Evolutionary conservation across 23 tunicate species (phyloP), one percentile per base, ranked within the genome.

Genomic region (Ascidia mentula): DNA sequence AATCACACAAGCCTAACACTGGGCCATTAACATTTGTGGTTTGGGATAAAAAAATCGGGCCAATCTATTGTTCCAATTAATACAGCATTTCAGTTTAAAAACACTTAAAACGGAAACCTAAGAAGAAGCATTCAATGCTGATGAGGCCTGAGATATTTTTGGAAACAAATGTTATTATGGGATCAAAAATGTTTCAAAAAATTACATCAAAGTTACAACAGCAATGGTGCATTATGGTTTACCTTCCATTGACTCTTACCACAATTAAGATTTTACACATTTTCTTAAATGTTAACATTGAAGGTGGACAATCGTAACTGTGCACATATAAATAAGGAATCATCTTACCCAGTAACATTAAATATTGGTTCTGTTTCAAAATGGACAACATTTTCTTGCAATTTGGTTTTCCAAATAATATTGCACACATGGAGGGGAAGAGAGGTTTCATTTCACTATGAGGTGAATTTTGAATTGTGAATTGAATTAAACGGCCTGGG

Each of bases 331-430:
- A n/a, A n/a, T n/a, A n/a, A n/a, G n/a, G n/a, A n/a, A n/a, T n/a
- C 38, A 4, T 34, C 81, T 71, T 75, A 73, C 95, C 95, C 34
- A 89, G 8, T 38, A 89, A 61, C 13, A 87, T 15, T 22, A 89
- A 22, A 20, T 83, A 75, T 31, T 75, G 83, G 77, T 91, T 85
- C 32, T 86, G 86, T 33, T 85, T 85, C 13, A 88, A 20, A 18
- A 84, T 79, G 61, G 53, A 26, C 45, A 91, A 0, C 90, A 91
- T 78, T 72, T 85, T 60, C 20, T 40, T 59, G 36, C 69, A 82
- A 31, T 91, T 91, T n/a, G 90, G 83, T 60, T 86, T 75, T 24
- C 84, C 84, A 78, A 46, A 86, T 76, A 91, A 69, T 6, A 88
- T 72, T 24, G 85, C 31, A 0, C 84, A 69, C 33, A 61, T 45